A percentile compares a stretch with the other conserved stretches of the same genome.
Evolutionary conservation across 1,140 invertebrate genomes (phyloP).

Genomic region (Apis cerana): DNA sequence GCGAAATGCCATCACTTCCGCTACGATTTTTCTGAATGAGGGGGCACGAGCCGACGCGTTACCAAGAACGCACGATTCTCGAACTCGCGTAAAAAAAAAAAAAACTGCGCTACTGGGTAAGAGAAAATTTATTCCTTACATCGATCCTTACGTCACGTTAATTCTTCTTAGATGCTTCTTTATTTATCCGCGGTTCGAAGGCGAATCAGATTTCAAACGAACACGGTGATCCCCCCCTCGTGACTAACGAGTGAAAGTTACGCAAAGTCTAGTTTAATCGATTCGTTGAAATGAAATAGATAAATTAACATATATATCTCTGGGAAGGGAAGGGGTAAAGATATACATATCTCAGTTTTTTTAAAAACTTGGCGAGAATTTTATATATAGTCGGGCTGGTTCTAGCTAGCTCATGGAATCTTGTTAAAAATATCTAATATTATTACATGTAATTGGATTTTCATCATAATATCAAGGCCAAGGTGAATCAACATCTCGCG

Average conservation of each 20-base stretch:
- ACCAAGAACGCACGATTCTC: neutral
- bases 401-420: conserved; percentile 4
- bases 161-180: too few relatives aligned
- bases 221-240: neutral
- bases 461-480: neutral
- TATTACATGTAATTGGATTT: conserved; percentile 9
- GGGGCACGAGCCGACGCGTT: neutral
- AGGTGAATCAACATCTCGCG: neutral
- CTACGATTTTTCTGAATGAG: neutral
- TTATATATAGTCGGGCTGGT: neutral
- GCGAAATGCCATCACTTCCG: neutral
- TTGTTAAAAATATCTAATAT: conserved; percentile 37
- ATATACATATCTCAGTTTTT: neutral
- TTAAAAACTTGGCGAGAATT: neutral
- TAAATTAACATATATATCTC: neutral
- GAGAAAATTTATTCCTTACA: neutral
- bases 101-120: conserved; percentile 2
- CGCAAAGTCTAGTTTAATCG: neutral
- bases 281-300: neutral
- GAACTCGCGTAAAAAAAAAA: neutral
- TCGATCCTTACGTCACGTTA: too few relatives aligned
- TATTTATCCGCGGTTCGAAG: neutral
- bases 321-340: too few relatives aligned
- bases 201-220: neutral
- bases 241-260: neutral